phyloP scores from a whole-genome alignment of 2,113 vertebrate species.

The Carettochelys insculpta region DNA sequence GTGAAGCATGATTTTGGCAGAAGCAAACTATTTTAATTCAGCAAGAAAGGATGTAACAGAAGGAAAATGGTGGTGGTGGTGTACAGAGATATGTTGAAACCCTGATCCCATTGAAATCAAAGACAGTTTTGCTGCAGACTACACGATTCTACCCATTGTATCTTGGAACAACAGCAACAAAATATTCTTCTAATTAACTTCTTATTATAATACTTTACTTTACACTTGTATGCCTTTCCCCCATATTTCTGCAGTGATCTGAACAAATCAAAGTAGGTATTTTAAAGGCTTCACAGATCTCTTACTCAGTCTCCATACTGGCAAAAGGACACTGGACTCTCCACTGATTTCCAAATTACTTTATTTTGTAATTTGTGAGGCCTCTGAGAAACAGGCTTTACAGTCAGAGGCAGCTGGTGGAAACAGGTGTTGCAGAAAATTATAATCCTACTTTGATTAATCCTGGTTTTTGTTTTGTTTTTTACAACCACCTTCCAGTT shows the following conservation, averaged over 20 bases:
- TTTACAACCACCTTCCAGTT: constrained; percentile 63
- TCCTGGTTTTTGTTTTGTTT: constrained; percentile 34
- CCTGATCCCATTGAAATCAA: background rate
- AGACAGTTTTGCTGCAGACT: background rate
- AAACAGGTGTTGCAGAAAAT: constrained; percentile 80
- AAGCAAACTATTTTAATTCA: background rate
- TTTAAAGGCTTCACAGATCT: constrained; percentile 40
- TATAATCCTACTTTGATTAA: constrained; percentile 79
- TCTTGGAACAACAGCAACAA: background rate
- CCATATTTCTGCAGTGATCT: constrained; percentile 49
- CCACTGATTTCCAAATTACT: constrained; percentile 62
- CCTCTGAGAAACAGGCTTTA: constrained; percentile 59
- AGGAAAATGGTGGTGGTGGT: background rate
- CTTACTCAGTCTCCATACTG: constrained; percentile 46
- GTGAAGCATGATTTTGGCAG: background rate
- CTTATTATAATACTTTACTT: background rate
- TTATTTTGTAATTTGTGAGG: constrained; percentile 73
- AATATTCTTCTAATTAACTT: background rate
- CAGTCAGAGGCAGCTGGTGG: constrained; percentile 74
- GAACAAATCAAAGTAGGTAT: constrained; percentile 35
- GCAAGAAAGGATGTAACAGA: background rate
- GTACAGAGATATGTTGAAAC: background rate
- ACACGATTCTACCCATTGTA: background rate
- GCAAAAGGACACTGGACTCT: constrained; percentile 41
- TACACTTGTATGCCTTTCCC: background rate